phyloP scores from a whole-genome alignment of 1,140 invertebrate species.

The Ostrea denselamellosa region DNA sequence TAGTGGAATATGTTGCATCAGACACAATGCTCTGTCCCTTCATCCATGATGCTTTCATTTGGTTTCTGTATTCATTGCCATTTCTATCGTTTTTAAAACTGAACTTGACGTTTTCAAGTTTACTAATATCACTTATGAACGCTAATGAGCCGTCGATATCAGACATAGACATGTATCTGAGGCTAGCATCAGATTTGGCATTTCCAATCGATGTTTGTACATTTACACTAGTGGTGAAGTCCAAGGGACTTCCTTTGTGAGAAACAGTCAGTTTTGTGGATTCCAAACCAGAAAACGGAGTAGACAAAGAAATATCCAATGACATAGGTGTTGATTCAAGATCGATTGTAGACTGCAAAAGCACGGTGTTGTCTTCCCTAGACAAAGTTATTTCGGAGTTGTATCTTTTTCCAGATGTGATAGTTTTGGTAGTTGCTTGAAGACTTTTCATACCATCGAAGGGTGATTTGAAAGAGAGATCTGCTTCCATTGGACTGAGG shows the following conservation, averaged over 20 bases:
- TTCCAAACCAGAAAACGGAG: conserved; percentile 50
- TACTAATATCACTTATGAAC: conserved; percentile 44
- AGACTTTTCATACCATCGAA: conserved; percentile 38
- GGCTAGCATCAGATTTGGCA: conserved; percentile 45
- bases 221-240: conserved; percentile 48
- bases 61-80: conserved; percentile 48
- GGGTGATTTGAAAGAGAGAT: conserved; percentile 43
- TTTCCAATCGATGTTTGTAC: conserved; percentile 52
- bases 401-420: conserved; percentile 37
- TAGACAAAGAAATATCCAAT: neutral
- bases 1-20: conserved; percentile 48
- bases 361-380: neutral
- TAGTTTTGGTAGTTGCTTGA: conserved; percentile 9
- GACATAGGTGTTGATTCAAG: conserved; percentile 43
- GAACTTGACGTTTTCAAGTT: conserved; percentile 49
- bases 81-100: conserved; percentile 51
- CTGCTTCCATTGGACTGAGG: conserved; percentile 27
- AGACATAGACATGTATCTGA: conserved; percentile 46
- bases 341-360: conserved; percentile 28
- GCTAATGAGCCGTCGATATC: conserved; percentile 47
- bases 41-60: conserved; percentile 56
- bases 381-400: conserved; percentile 1
- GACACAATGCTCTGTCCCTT: conserved; percentile 45
- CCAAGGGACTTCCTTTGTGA: neutral
- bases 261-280: conserved; percentile 24